A percentile compares a stretch with the other conserved stretches of the same genome.
Conservation (phyloP, 37 sponge, comb jelly and placozoan species). For the Corticium candelabrum region DNA sequence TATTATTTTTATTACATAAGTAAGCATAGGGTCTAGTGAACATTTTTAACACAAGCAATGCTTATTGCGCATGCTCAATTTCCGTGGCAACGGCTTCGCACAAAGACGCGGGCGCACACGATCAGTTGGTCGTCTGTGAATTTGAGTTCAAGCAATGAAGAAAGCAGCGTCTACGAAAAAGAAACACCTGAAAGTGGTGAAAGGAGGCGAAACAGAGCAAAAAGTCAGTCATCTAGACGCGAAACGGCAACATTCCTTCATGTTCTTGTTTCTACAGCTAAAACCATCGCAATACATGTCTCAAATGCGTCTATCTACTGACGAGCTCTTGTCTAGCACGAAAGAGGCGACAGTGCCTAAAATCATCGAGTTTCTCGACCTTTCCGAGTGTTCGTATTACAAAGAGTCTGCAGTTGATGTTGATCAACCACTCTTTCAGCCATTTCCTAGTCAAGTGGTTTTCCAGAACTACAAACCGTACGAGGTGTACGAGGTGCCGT, state of each 20-base stretch:
- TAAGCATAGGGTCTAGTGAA: too few species aligned
- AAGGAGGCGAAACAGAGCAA: too few species aligned
- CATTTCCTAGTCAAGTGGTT: conserved; percentile 79
- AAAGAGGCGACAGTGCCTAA: conserved; percentile 52
- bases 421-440: conserved; percentile 82
- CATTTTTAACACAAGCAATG: too few species aligned
- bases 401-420: conserved; percentile 60
- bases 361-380: conserved; percentile 86
- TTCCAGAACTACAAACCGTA: conserved; percentile 85
- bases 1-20: too few species aligned
- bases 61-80: too few species aligned
- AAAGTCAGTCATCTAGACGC: too few species aligned
- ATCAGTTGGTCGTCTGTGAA: too few species aligned
- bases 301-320: conserved; percentile 61
- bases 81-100: too few species aligned
- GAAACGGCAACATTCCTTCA: neutral
- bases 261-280: conserved; percentile 16
- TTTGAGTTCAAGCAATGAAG: too few species aligned
- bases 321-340: conserved; percentile 47
- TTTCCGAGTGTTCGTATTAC: conserved; percentile 55
- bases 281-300: conserved; percentile 74
- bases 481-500: conserved; percentile 57
- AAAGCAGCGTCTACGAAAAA: too few species aligned
- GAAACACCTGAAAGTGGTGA: too few species aligned
- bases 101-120: too few species aligned